Conservation (phyloP, 2,113 vertebrate species). For the Anarhynchus alexandrinus region DNA sequence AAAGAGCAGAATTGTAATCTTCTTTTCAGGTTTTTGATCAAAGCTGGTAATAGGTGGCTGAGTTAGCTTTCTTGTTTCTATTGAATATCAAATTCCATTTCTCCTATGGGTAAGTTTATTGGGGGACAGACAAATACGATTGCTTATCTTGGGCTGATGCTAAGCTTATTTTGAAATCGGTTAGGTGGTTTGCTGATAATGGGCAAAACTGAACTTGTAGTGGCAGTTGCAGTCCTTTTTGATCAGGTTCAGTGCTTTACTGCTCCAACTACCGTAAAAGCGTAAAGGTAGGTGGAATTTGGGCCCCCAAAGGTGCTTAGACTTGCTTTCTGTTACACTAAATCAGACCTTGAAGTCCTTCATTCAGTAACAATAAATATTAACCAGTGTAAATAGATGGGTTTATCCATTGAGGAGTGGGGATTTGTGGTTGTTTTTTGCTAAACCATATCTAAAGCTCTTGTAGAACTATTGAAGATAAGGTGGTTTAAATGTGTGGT, state of each 20-base stretch:
- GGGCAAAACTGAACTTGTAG: background rate
- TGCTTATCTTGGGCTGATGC: background rate
- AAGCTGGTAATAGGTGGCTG: background rate
- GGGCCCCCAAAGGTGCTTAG: background rate
- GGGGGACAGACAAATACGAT: background rate
- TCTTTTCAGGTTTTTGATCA: background rate
- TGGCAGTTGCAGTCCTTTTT: background rate
- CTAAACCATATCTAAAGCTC: background rate
- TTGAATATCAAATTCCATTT: background rate
- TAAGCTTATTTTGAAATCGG: background rate
- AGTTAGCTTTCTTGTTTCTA: background rate
- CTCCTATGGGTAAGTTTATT: background rate
- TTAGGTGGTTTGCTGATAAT: background rate
- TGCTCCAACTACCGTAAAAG: background rate
- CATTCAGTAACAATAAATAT: background rate
- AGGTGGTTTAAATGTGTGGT: background rate
- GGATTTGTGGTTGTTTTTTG: background rate
- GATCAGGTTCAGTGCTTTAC: background rate
- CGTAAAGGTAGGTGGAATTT: background rate
- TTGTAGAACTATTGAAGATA: background rate
- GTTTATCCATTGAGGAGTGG: background rate
- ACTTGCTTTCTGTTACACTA: background rate
- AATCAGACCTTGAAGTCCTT: background rate
- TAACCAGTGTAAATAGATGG: background rate
- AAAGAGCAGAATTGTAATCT: background rate